Evolutionary conservation across 2,888 invertebrate species (phyloP).

Genomic region (Poecilobothrus nobilitatus): DNA sequence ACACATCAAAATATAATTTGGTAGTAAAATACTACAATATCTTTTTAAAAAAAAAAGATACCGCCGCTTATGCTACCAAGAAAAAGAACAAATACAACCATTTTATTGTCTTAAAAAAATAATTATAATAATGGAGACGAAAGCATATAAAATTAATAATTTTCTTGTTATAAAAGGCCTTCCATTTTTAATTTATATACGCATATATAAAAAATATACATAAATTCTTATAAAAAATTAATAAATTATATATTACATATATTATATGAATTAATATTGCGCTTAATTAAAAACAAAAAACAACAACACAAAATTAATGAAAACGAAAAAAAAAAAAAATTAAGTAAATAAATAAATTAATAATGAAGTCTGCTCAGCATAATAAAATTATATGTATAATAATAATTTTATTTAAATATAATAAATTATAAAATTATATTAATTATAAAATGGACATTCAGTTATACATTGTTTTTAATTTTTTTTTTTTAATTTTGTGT

Average conservation of each 20-base stretch:
- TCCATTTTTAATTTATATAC: background rate
- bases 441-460: no score
- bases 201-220: no score
- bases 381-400: background rate
- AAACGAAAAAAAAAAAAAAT: no score
- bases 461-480: no score
- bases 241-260: no score
- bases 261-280: background rate
- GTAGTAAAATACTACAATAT: constrained; percentile 6
- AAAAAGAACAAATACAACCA: background rate
- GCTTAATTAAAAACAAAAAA: background rate
- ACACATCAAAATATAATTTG: background rate
- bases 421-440: no score
- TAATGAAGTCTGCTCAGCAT: background rate
- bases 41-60: background rate
- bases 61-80: background rate
- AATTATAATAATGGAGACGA: background rate
- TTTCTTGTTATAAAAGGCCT: background rate
- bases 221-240: no score
- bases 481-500: no score
- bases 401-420: background rate
- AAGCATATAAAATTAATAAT: background rate
- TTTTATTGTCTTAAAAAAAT: background rate
- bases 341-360: no score
- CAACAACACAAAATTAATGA: no score